These are phyloP conservation scores for Sinhomidia bicolor DNA, from an alignment of 2,888 invertebrate genomes.

Conservation along the genomic window DNA sequence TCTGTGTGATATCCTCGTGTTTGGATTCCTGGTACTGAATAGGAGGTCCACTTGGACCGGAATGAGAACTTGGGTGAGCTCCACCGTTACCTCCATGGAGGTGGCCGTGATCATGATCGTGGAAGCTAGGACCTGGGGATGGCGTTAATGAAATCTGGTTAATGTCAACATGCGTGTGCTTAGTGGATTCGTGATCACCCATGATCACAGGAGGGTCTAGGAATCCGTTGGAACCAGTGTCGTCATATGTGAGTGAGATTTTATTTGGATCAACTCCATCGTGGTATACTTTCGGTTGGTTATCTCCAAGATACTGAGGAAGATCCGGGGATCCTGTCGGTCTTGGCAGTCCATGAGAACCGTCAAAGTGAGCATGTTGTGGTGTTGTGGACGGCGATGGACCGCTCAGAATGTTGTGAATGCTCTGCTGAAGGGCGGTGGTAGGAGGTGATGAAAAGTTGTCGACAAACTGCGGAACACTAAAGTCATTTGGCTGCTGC, in stretches of 20 bases:
- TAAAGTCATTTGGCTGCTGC: slow-evolving; percentile 19
- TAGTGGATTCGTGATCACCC: background rate
- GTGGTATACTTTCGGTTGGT: slow-evolving; percentile 6
- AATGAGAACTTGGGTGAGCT: background rate
- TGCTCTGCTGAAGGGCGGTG: slow-evolving; percentile 43
- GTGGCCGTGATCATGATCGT: background rate
- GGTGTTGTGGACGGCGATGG: background rate
- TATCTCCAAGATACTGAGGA: slow-evolving; percentile 40
- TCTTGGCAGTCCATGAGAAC: background rate
- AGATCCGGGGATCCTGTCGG: slow-evolving; percentile 22
- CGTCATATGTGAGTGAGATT: slow-evolving; percentile 67
- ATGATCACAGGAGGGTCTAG: slow-evolving; percentile 64
- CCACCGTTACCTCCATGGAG: too few species aligned
- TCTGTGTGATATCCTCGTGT: slow-evolving; percentile 51
- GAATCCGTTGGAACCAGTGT: slow-evolving; percentile 56
- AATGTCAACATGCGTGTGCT: background rate
- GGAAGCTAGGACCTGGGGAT: background rate
- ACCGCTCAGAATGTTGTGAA: slow-evolving; percentile 44
- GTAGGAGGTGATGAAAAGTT: slow-evolving; percentile 51
- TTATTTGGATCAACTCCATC: slow-evolving; percentile 52
- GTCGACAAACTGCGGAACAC: slow-evolving; percentile 13
- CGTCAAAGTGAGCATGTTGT: too few species aligned
- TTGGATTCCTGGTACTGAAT: slow-evolving; percentile 28
- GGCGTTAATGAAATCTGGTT: slow-evolving; percentile 42
- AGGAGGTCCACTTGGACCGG: background rate